Evolutionary conservation across 1,140 invertebrate genomes (phyloP).

Genomic region (Octopus sinensis): DNA sequence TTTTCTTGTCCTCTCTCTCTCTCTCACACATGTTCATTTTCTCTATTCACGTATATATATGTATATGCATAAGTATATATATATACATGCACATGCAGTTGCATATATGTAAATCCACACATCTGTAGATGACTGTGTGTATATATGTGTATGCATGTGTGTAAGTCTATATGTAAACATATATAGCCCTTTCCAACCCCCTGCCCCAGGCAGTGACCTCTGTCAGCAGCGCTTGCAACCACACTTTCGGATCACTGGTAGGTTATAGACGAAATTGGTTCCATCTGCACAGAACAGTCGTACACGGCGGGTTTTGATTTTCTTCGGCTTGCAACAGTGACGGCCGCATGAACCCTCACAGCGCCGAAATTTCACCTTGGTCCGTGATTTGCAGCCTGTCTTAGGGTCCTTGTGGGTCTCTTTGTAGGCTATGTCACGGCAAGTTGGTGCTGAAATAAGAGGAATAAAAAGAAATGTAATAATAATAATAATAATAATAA

Average conservation of each 20-base stretch:
- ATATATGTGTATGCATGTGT: no score
- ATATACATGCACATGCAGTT: no score
- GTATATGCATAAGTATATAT: no score
- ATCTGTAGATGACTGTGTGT: no score
- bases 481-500: no score
- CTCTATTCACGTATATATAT: no score
- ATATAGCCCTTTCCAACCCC: no score
- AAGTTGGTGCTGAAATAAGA: slow-evolving; percentile 44
- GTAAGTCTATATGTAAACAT: no score
- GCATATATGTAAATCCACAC: no score
- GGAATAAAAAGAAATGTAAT: not conserved
- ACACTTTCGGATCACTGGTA: slow-evolving; percentile 92
- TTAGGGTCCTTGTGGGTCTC: slow-evolving; percentile 49
- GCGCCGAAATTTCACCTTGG: slow-evolving; percentile 44
- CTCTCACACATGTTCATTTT: no score
- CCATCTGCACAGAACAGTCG: slow-evolving; percentile 89
- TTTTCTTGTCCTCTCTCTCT: no score
- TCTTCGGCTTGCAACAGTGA: slow-evolving; percentile 82
- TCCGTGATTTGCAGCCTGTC: slow-evolving; percentile 47
- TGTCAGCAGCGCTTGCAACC: slow-evolving; percentile 51
- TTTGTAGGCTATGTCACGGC: slow-evolving; percentile 40
- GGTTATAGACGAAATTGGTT: slow-evolving; percentile 87
- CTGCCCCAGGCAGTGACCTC: no score
- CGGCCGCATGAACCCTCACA: slow-evolving; percentile 55
- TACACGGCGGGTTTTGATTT: slow-evolving; percentile 88